Evolutionary conservation across 2,113 vertebrate species (phyloP), one percentile per base, ranked within the genome.

Genomic region (Corythornis cristatus): DNA sequence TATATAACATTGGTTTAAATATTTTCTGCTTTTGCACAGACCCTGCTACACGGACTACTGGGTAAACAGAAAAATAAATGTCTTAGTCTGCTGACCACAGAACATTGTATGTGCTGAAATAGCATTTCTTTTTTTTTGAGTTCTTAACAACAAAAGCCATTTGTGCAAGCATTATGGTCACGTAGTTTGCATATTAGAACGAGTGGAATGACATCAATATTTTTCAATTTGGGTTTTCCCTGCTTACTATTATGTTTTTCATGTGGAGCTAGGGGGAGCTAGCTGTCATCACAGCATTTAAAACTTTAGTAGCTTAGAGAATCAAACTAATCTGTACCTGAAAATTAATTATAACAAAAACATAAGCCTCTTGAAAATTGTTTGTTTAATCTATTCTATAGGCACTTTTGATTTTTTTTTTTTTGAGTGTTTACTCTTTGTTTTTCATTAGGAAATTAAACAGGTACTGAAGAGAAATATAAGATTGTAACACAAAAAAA

Each of bases 321-420:
- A 72, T 64, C 56, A 71, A 88, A 88, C 17, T 94, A 15, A 66
- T 57, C 16, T 86, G 29, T 43, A 82, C 25, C 72, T 77, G 42
- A 62, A 91, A 95, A 82, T 87, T 23, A 90, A 72, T 62, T 83
- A 48, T 20, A 71, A 37, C 53, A 88, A 79, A 89, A 71, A 15
- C 35, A 86, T 9, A n/a, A 65, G 82, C 67, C 66, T 87, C 79
- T 53, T 72, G 53, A 66, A 29, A 80, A 82, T 48, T 86, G 80
- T 92, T 86, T 68, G 43, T 50, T 84, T 60, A 65, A 94, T 93
- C 71, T 95, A 31, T 80, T 97, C 53, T 87, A 71, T 62, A 86
- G 56, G 51, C 21, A 68, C 21, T 66, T 86, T 72, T 88, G 64
- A 60, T 80, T 62, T 18, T 84, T 88, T 64, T 65, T 81, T 61